Evolutionary conservation across 1,140 invertebrate species (phyloP).

Genomic region (Drosophila jambulina): DNA sequence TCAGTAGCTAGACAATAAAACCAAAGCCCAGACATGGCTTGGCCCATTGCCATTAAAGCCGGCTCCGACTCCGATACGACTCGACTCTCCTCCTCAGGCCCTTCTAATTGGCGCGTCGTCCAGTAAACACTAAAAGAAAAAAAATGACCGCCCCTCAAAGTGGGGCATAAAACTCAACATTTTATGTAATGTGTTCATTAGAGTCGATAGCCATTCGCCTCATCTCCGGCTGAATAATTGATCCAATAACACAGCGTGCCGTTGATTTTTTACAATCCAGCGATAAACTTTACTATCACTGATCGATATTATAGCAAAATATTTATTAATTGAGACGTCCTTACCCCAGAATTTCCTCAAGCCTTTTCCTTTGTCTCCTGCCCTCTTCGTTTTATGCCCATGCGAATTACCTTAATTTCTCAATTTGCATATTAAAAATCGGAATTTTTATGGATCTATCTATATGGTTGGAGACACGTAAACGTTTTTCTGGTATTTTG

Average conservation of each 20-base stretch:
- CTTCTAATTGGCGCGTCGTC: constrained; percentile 73
- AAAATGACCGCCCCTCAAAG: constrained; percentile 45
- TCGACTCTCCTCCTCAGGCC: constrained; percentile 15
- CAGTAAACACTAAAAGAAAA: constrained; percentile 43
- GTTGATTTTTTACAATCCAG: constrained; percentile 78
- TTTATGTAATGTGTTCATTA: constrained; percentile 84
- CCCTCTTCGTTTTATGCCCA: constrained; percentile 19
- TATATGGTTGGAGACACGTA: constrained; percentile 34
- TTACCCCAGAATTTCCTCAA: constrained; percentile 31
- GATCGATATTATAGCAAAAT: constrained; percentile 80
- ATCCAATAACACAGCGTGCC: constrained; percentile 77
- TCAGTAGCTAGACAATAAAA: constrained; percentile 81
- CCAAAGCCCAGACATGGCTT: constrained; percentile 54
- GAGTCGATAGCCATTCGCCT: constrained; percentile 42
- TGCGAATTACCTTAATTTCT: constrained; percentile 46
- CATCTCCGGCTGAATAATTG: constrained; percentile 61
- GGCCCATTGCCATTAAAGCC: constrained; percentile 69
- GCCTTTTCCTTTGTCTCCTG: constrained; percentile 49
- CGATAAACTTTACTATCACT: constrained; percentile 76
- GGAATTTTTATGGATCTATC: constrained; percentile 40
- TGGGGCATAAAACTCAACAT: constrained; percentile 76
- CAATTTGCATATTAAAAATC: constrained; percentile 72
- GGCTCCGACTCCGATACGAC: neutral
- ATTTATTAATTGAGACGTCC: constrained; percentile 70
- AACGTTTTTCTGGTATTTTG: constrained; percentile 77